Evolutionary conservation across 2,797 vertebrate genomes (phyloP), one percentile per base, ranked within the genome.

Genomic region (Anas bernieri): DNA sequence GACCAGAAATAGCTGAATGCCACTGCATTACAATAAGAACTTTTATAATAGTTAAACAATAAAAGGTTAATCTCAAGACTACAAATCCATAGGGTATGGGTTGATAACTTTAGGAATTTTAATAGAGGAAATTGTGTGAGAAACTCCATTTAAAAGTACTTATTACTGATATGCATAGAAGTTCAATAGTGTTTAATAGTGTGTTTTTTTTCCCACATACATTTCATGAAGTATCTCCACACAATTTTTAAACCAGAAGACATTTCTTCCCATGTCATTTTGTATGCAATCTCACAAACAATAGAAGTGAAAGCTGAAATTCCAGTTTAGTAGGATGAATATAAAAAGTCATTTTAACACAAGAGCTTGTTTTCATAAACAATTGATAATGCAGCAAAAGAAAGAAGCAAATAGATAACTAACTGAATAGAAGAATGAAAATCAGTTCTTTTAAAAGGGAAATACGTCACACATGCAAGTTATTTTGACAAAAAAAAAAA

Each of bases 61-160:
- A 80, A 94, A 94, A 94, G 33, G 52, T 67, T 96, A 80, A 95
- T 88, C 83, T 86, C 18, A 37, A 56, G 55, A 61, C 58, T 82
- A 70, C 28, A 90, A 84, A 91, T 92, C 67, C 70, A 26, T 54
- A 73, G 46, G 18, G 70, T 62, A 59, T 90, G 33, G 45, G 13
- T 70, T 90, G 92, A 93, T 90, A 91, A 79, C 70, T 82, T 86
- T 11, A 92, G 86, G 87, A 95, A 94, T 97, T 95, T 96, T 94
- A 80, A 92, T n/a, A 77, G 83, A 46, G 52, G 61, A 90, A 73
- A 88, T 82, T 79, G 45, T 64, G 73, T 84, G 52, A 88, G 55
- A 69, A 84, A 86, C 15, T 79, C 72, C 3, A 1, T 73, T 92
- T 86, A 46, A 86, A 90, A 86, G 2, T 12, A 12, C 7, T 68